Conservation (phyloP, 2,113 vertebrate genomes). For the Sapayoa aenigma region DNA sequence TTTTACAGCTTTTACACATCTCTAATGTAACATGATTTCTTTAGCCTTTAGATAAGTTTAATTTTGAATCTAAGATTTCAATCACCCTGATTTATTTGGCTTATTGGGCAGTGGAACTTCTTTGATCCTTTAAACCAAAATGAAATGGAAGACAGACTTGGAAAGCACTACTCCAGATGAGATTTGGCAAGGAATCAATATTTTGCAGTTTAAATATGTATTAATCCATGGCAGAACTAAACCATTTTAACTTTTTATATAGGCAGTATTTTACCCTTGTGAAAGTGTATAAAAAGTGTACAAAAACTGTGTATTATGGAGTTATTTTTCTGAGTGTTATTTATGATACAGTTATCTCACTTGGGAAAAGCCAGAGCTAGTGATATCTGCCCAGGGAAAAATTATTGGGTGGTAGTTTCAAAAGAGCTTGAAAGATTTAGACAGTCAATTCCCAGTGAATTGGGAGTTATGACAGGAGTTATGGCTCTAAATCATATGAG, state of each 20-base stretch:
- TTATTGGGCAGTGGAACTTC: conserved; percentile 10
- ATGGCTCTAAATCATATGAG: conserved; percentile 16
- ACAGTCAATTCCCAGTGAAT: conserved; percentile 25
- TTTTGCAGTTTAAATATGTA: conserved; percentile 38
- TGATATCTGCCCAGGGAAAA: conserved; percentile 27
- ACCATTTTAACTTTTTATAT: conserved; percentile 29
- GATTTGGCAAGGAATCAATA: conserved; percentile 44
- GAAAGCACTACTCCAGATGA: conserved; percentile 21
- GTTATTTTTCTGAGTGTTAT: conserved; percentile 22
- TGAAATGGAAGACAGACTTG: conserved; percentile 39
- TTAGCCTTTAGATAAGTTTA: conserved; percentile 3
- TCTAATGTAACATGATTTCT: background rate
- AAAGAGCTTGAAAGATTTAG: conserved; percentile 45
- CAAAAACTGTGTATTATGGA: background rate
- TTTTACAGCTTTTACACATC: background rate
- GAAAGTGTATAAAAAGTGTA: background rate
- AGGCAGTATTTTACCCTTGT: conserved; percentile 40
- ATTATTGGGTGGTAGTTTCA: conserved; percentile 39
- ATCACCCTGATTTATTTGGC: background rate
- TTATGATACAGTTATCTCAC: conserved; percentile 28
- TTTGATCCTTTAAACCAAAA: conserved; percentile 53
- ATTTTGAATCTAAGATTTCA: conserved; percentile 6
- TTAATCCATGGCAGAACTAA: conserved; percentile 52
- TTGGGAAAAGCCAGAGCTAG: background rate
- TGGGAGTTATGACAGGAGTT: conserved; percentile 21